Conservation (phyloP, 2,888 invertebrate species). For the Drosophila prolongata region DNA sequence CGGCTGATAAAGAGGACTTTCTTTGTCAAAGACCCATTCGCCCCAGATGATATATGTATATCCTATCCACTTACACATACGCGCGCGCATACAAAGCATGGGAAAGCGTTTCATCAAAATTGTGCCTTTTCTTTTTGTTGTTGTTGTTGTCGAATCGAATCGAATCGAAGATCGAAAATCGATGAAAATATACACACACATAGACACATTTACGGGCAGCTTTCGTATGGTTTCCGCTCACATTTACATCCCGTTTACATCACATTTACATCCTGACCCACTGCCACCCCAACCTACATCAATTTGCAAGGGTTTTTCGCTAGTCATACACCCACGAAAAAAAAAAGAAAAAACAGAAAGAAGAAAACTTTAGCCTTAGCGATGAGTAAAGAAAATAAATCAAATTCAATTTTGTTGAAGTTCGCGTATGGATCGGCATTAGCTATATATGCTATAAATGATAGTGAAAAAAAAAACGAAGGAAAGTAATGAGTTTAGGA, state of each 20-base stretch:
- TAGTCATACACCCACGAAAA: constrained; percentile 11
- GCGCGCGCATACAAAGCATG: constrained; percentile 45
- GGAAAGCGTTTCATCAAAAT: constrained; percentile 81
- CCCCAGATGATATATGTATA: constrained; percentile 11
- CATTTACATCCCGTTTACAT: constrained; percentile 7
- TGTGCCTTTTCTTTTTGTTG: constrained; percentile 82
- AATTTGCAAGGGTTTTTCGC: constrained; percentile 20
- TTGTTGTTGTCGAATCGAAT: constrained; percentile 72
- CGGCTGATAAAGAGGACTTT: constrained; percentile 21
- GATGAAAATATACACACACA: constrained; percentile 41
- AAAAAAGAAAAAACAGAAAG: background rate
- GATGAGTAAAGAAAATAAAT: constrained; percentile 26
- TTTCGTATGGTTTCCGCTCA: constrained; percentile 10
- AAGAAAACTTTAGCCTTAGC: constrained; percentile 23
- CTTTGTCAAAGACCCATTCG: constrained; percentile 17
- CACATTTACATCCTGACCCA: background rate
- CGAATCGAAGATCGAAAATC: constrained; percentile 29
- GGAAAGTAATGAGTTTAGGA: background rate
- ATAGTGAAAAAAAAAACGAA: background rate
- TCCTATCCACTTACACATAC: constrained; percentile 22
- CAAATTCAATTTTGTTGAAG: constrained; percentile 27
- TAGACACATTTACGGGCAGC: constrained; percentile 11
- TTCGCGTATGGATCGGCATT: constrained; percentile 21
- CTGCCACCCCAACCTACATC: constrained; percentile 9
- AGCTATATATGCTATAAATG: constrained; percentile 4